Evolutionary conservation across 2,797 vertebrate genomes (phyloP), one percentile per base, ranked within the genome.

Genomic region (Gadopsis marmoratus): DNA sequence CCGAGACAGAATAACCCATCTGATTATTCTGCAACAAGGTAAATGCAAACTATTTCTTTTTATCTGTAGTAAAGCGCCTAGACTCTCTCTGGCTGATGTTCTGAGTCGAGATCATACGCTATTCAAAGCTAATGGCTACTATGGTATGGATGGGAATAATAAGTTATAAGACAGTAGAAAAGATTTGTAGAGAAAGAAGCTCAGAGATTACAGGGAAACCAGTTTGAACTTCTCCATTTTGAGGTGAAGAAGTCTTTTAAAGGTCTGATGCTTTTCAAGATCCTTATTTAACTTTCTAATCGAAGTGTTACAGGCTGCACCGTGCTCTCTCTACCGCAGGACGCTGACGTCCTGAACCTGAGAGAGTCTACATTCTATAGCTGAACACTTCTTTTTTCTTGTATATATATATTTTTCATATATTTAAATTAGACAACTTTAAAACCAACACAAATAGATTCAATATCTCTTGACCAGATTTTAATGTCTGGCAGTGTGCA

Each of bases 1-100:
- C 13, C 7, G 5, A 51, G 35, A 77, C 39, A 12, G 19, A 54
- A 11, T 0, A 48, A 39, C 17, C 4, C 16, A 26, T 67, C 39
- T 54, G 64, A 67, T 33, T 47, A 1, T 26, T 51, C 45, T 43
- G n/a, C 53, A 13, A 43, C 47, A 37, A 90, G 89, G 90, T 91
- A 82, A 81, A 74, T 10, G 0, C 12, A 45, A 73, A 41, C 10
- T 21, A 4, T 2, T 37, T 78, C 9, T 59, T 56, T 6, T 54
- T 21, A 6, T 26, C 1, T 43, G 11, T 29, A 3, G 9, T 2
- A 5, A 51, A 50, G 0, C 3, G 8, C 37, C 73, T 12, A 31
- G 7, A 3, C 3, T 43, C 41, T 69, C 37, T 69, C 37, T 43
- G 19, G 3, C 37, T 43, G 21, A 9, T 37, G 29, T 29, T 54